Base-by-base conservation (phyloP, 1,140 invertebrate genomes). In the Drosophila micromelanica region DNA sequence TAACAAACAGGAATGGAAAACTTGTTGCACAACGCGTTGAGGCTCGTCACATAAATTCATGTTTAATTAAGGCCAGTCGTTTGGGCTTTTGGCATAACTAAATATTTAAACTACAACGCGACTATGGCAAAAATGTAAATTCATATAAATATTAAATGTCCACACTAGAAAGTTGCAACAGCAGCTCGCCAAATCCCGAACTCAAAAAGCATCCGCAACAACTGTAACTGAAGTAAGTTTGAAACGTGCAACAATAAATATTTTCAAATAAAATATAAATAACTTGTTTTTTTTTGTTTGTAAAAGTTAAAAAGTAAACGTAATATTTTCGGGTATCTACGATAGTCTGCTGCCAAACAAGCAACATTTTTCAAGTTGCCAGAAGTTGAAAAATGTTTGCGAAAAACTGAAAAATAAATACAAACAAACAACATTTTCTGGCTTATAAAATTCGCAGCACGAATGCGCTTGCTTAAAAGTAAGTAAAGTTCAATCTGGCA, bases 201-300 rank as follows among this genome's bases (percentile, higher is more conserved):
- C 48, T 37, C 43, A 60, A 35, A 27, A 49, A 30, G 6, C 27
- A 49, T 23, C 60, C 48, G 32, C 55, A 67, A 55, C 46, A 64
- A 72, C 65, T 78, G 76, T 87, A 77, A 81, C 74, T 80, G 76
- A 85, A 72, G 75, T 72, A 78, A 76, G 78, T 72, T 86, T 76
- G 82, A 86, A 86, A 86, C 82, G 78, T 73, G 78, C 82, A 86
- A 86, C 82, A 86, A 86, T 86, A 86, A 87, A 87, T 68, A 78
- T 86, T 86, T 86, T 86, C 80, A 84, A 90, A 90, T 68, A 79
- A 82, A 76, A 76, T 51, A 67, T 38, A 32, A 49, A 59, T 12
- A 40, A 42, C 59, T 40, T n/a, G n/a, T 70, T 71, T n/a, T n/a
- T n/a, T n/a, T n/a, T n/a, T n/a, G n/a, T n/a, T n/a, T n/a, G n/a